These are phyloP conservation scores for Ciconia nigra DNA, from an alignment of 2,797 vertebrate genomes.

Conservation along the genomic window DNA sequence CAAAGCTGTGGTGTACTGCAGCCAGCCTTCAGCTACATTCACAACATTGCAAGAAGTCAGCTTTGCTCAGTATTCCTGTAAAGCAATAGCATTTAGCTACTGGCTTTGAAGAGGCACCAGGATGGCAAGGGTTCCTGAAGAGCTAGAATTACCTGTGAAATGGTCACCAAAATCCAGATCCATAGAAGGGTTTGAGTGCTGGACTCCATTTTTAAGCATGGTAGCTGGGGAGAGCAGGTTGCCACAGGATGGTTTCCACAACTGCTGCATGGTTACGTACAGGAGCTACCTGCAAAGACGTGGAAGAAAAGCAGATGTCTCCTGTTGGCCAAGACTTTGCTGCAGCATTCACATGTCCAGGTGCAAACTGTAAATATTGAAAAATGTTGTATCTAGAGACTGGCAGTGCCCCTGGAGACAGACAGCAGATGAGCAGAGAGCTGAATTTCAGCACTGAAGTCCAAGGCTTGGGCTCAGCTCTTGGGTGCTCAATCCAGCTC, in stretches of 20 bases:
- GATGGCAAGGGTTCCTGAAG: background rate
- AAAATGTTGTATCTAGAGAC: background rate
- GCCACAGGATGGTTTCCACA: background rate
- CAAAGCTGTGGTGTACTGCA: background rate
- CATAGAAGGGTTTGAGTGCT: background rate
- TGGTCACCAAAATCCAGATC: background rate
- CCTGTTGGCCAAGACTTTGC: background rate
- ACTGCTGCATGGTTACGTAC: background rate
- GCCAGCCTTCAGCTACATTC: background rate
- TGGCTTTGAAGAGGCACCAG: background rate
- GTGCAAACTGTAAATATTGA: background rate
- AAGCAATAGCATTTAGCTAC: background rate
- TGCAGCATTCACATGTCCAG: background rate
- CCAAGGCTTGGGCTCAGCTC: background rate
- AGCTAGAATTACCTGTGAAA: background rate
- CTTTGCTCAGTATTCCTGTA: background rate
- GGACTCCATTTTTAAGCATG: background rate
- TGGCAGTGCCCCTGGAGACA: background rate
- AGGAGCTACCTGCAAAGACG: background rate
- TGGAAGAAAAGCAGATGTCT: background rate
- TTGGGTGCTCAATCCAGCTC: background rate
- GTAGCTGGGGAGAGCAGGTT: background rate
- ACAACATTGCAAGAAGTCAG: background rate
- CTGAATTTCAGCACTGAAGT: background rate
- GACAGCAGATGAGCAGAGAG: background rate